phyloP scores from a whole-genome alignment of 2,888 invertebrate genomes.

The Elysia crispata region DNA sequence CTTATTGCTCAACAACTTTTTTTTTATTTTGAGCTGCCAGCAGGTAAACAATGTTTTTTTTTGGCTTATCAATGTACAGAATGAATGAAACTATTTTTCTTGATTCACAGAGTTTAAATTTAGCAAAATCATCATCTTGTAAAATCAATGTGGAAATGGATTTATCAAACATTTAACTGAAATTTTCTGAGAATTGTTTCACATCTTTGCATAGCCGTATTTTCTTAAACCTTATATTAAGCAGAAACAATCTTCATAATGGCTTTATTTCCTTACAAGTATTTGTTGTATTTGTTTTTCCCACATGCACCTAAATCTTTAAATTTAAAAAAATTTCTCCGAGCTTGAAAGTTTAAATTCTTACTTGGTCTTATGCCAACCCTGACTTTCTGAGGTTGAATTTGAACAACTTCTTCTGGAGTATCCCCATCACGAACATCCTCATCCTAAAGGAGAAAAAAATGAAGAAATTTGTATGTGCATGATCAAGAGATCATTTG shows the following conservation, averaged over 20 bases:
- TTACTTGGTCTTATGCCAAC: constrained; percentile 70
- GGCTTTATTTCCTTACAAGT: background rate
- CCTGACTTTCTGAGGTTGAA: constrained; percentile 66
- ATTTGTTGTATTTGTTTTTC: background rate
- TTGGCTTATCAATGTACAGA: no score
- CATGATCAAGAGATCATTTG: background rate
- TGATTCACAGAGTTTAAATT: no score
- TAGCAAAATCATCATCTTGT: no score
- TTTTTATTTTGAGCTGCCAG: no score
- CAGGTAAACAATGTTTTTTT: no score
- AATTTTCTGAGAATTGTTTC: no score
- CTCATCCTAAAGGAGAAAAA: constrained; percentile 55
- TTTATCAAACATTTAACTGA: no score
- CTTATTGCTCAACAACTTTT: no score
- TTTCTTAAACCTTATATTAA: background rate
- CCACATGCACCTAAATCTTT: background rate
- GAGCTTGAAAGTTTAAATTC: constrained; percentile 13
- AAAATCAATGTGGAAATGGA: no score
- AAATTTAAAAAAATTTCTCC: constrained; percentile 12
- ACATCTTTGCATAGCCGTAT: no score
- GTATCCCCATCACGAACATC: constrained; percentile 62
- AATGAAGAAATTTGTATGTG: background rate
- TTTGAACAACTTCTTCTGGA: constrained; percentile 65
- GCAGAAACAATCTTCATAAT: background rate
- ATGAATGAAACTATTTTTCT: no score